phyloP scores from a whole-genome alignment of 2,113 vertebrate genomes.

The Cottus gobio region DNA sequence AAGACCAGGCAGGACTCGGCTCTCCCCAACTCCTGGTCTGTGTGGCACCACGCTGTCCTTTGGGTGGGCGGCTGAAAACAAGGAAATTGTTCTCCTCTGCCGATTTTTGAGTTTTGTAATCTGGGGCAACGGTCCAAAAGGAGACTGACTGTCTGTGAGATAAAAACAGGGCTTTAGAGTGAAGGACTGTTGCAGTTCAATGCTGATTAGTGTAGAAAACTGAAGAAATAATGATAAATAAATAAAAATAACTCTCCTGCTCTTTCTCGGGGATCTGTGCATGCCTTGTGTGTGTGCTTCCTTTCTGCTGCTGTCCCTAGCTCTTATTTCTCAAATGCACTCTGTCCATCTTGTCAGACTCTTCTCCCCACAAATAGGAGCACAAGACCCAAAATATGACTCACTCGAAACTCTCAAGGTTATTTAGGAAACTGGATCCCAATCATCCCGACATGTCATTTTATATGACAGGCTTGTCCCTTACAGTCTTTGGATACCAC shows the following conservation, averaged over 20 bases:
- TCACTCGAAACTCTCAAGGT: constrained; percentile 8
- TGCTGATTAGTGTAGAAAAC: constrained; percentile 26
- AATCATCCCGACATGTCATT: constrained; percentile 8
- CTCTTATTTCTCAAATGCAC: not conserved
- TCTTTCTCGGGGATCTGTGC: not conserved
- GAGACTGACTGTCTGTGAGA: constrained; percentile 49
- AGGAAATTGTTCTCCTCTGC: constrained; percentile 52
- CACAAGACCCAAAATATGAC: constrained; percentile 1
- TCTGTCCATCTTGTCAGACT: constrained; percentile 1
- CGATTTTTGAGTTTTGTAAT: constrained; percentile 60
- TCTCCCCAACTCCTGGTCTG: constrained; percentile 11
- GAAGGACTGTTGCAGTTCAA: constrained; percentile 46
- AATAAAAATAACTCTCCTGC: constrained; percentile 10
- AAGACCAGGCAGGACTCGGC: not conserved
- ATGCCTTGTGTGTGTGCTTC: constrained; percentile 3
- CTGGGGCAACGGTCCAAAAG: constrained; percentile 56
- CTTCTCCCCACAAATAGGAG: constrained; percentile 9
- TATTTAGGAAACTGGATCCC: constrained; percentile 16
- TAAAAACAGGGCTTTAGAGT: constrained; percentile 36
- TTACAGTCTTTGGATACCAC: not conserved
- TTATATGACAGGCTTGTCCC: not conserved
- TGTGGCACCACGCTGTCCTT: constrained; percentile 42
- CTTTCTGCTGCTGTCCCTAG: not conserved
- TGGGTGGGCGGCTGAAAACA: constrained; percentile 45
- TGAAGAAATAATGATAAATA: constrained; percentile 7